Base-by-base conservation (phyloP, 2,797 vertebrate genomes). In the Syngnathus rostellatus region DNA sequence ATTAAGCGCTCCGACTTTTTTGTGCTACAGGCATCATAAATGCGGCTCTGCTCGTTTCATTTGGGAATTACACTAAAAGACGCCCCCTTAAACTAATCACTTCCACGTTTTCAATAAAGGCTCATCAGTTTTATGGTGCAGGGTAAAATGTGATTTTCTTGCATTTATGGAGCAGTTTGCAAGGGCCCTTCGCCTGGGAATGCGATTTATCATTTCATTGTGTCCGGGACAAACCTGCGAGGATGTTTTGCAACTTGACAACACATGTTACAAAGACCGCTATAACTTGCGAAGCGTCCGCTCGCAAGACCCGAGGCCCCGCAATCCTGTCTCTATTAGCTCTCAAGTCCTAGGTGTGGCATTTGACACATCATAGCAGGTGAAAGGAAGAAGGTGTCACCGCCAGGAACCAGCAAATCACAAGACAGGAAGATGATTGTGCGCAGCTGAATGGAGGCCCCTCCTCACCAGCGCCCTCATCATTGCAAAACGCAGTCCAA, bases 61-160 rank as follows among this genome's bases (percentile, higher is more conserved):
- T 87, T 92, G 94, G 95, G 94, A 97, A 94, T 94, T 94, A 91
- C 93, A 93, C 92, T 89, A 89, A 92, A 94, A 94, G 92, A 91
- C 94, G 85, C 94, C 93, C 60, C 94, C 94, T 94, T 91, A 88
- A 88, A 89, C 92, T 98, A 98, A 99, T 98, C 92, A 91, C 89
- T 99, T 95, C 94, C 97, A 98, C 89, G 91, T 95, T 95, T 90
- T 92, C 90, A 88, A 86, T 85, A 91, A 93, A 88, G 90, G 81
- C 84, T 91, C 89, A 81, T 87, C 87, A 86, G 90, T 93, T 92
- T 89, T 90, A 64, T 79, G 88, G 90, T 89, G 87, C 77, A 72
- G 79, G 86, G 79, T 87, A 87, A 85, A 89, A 91, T 85, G 76
- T 86, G 83, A 90, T 83, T 87, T 87, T 82, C 78, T 68, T 82